Conservation (phyloP, 1,140 invertebrate species). For the Nebria ingens region DNA sequence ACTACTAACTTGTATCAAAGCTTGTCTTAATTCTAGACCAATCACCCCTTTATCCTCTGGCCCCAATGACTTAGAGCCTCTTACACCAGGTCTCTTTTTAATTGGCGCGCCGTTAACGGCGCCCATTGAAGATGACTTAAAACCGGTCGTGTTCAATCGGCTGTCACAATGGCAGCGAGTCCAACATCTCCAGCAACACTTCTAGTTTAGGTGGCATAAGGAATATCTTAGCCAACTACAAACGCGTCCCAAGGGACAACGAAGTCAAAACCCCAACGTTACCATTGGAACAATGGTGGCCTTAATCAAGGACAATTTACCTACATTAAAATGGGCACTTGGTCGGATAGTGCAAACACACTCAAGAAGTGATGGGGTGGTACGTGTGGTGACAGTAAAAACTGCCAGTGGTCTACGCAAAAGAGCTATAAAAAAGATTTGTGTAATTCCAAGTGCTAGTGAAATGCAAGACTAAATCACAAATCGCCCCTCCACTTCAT, state of each 20-base stretch:
- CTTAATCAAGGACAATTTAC: too few species aligned
- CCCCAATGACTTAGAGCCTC: slow-evolving; percentile 15
- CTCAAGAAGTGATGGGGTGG: too few species aligned
- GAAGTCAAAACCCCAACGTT: too few species aligned
- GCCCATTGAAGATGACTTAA: slow-evolving; percentile 15
- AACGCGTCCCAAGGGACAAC: slow-evolving; percentile 22
- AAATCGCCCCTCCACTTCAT: too few species aligned
- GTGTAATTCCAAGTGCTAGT: too few species aligned
- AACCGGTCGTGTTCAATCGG: slow-evolving; percentile 11
- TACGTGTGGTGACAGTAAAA: too few species aligned
- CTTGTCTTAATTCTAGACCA: slow-evolving; percentile 19
- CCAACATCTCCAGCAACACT: slow-evolving; percentile 22
- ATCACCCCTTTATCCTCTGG: slow-evolving; percentile 12
- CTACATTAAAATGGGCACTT: too few species aligned
- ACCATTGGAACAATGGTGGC: too few species aligned
- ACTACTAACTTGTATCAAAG: slow-evolving; percentile 18
- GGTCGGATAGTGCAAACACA: too few species aligned
- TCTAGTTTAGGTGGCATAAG: slow-evolving; percentile 24
- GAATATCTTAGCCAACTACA: slow-evolving; percentile 26
- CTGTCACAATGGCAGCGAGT: slow-evolving; percentile 23
- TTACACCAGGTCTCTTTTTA: slow-evolving; percentile 34
- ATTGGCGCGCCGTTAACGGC: slow-evolving; percentile 24
- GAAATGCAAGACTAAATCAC: too few species aligned
- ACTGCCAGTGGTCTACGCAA: too few species aligned
- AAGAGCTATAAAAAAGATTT: too few species aligned